phyloP scores from a whole-genome alignment of 2,113 vertebrate genomes.

The Pseudopodoces humilis region DNA sequence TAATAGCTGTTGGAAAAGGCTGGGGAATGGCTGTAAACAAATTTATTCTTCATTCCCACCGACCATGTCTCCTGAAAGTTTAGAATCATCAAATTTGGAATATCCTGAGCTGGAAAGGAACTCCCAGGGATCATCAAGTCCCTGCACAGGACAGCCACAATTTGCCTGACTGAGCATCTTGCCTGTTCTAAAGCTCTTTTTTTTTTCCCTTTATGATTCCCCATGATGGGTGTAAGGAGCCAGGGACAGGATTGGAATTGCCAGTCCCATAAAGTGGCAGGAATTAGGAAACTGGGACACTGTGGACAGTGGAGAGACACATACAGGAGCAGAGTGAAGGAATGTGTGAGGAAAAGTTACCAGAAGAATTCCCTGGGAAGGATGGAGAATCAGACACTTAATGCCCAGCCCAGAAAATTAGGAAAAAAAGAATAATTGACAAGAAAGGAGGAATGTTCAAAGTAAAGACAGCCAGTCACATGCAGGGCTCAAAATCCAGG shows the following conservation, averaged over 20 bases:
- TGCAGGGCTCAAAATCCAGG: neutral
- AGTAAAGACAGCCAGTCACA: neutral
- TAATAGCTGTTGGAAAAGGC: neutral
- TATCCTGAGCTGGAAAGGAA: neutral
- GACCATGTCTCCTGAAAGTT: neutral
- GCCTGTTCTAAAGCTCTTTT: neutral
- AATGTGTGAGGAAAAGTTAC: neutral
- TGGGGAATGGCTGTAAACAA: neutral
- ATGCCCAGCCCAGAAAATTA: neutral
- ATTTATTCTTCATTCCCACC: neutral
- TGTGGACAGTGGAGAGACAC: neutral
- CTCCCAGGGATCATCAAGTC: neutral
- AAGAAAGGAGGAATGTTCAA: neutral
- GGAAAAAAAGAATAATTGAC: neutral
- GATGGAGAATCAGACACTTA: neutral
- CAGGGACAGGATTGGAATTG: neutral
- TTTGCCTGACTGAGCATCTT: neutral
- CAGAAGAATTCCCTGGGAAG: neutral
- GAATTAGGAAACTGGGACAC: neutral
- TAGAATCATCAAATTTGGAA: neutral
- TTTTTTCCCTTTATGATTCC: neutral
- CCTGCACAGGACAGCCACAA: neutral
- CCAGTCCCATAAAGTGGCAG: neutral
- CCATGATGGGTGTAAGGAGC: too few relatives aligned
- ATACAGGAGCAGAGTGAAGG: neutral